Evolutionary conservation across 2,113 vertebrate genomes (phyloP), one percentile per base, ranked within the genome.

Genomic region (Pedionomus torquatus): DNA sequence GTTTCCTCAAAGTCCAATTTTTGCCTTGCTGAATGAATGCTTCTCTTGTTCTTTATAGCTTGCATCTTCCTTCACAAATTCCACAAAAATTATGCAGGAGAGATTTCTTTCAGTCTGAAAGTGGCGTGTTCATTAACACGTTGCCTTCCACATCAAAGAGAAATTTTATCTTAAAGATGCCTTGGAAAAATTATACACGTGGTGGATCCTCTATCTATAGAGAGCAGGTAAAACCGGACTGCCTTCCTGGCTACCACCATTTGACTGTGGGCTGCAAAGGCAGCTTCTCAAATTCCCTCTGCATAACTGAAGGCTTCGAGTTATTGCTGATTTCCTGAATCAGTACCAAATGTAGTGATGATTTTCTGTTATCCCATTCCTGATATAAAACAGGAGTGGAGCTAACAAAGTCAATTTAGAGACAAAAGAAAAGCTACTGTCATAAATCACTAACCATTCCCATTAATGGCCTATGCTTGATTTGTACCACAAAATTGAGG

Each of bases 11-110:
- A 87, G 39, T 90, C 70, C 28, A 28, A 3, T 61, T 92, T 96
- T 88, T 86, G 79, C 43, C 39, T 82, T 6, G 1, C 23, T 96
- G 75, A 96, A 93, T 96, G 75, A 96, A 93, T 87, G 76, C 63
- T 85, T 70, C 66, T 63, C 41, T 96, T 97, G 87, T 96, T 83
- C 57, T 15, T 77, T 70, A 31, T 43, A 78, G 58, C 84, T 95
- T 94, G 92, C 51, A 88, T 83, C 86, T 96, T 89, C 93, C 96
- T 94, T 91, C 94, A 94, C 54, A 95, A 96, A 96, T 97, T 96
- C 96, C 72, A 14, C 20, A 49, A 35, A 74, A 86, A 20, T n/a
- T 78, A 44, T 20, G 17, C 70, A 93, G 65, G 44, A 90, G 65
- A 81, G 51, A 61, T 94, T 91, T 81, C 39, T 93, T 90, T 14